Conservation (phyloP, 2,797 vertebrate species). For the Avahi laniger region DNA sequence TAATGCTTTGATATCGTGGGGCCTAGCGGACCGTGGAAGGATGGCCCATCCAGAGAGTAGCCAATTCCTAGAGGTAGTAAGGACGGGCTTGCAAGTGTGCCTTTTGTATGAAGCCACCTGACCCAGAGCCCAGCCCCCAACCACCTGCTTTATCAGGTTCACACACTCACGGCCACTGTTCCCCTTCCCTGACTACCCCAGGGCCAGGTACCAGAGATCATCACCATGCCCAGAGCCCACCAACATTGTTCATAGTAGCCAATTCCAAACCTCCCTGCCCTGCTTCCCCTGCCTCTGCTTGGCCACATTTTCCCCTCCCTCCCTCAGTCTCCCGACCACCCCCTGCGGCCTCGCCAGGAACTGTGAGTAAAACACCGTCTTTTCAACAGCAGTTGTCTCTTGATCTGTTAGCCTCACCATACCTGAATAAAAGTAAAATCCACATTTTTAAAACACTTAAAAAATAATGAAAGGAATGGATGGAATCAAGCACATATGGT, state of each 20-base stretch:
- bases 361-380: background rate
- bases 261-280: background rate
- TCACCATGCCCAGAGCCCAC: background rate
- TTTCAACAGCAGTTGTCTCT: background rate
- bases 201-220: background rate
- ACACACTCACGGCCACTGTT: background rate
- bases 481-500: background rate
- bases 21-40: background rate
- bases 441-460: background rate
- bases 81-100: background rate
- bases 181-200: background rate
- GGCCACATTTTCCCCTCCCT: background rate
- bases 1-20: background rate
- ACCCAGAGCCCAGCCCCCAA: background rate
- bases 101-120: background rate
- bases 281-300: background rate
- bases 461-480: background rate
- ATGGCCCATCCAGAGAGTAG: background rate
- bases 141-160: background rate
- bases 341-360: background rate
- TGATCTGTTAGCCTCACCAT: background rate
- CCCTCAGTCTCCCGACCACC: background rate
- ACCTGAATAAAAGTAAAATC: background rate
- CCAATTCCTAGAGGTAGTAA: background rate
- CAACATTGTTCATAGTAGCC: background rate